Percentiles rank a stretch among this genome's conserved stretches.
phyloP scores from a whole-genome alignment of 2,888 invertebrate genomes.

The Troides aeacus region DNA sequence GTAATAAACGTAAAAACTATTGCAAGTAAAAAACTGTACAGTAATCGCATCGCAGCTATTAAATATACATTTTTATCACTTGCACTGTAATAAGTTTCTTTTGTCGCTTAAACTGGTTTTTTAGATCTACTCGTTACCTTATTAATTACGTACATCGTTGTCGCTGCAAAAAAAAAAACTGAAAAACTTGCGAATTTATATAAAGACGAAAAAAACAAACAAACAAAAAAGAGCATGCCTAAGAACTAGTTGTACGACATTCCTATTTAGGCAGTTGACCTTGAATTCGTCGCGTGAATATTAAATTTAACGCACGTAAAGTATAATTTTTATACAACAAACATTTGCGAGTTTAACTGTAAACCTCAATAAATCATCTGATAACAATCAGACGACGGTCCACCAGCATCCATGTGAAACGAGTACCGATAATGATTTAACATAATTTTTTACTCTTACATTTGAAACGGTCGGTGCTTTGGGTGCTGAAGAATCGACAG shows the following conservation, averaged over 20 bases:
- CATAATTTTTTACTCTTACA: slow-evolving; percentile 8
- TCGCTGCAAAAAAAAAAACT: slow-evolving; percentile 22
- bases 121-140: slow-evolving; percentile 7
- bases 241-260: slow-evolving; percentile 40
- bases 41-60: too few species aligned
- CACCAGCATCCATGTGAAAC: slow-evolving; percentile 8
- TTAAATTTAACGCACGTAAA: slow-evolving; percentile 31
- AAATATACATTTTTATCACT: too few species aligned
- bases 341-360: slow-evolving; percentile 26
- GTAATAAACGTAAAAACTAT: too few species aligned
- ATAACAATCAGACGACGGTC: slow-evolving; percentile 19
- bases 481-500: slow-evolving; percentile 5
- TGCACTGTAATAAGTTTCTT: too few species aligned
- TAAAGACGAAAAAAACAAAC: slow-evolving; percentile 4
- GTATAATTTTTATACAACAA: slow-evolving; percentile 17
- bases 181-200: slow-evolving; percentile 16
- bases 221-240: slow-evolving; percentile 26
- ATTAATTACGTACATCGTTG: slow-evolving; percentile 10
- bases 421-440: slow-evolving; percentile 25
- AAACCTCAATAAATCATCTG: slow-evolving; percentile 28
- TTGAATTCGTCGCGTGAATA: slow-evolving; percentile 37
- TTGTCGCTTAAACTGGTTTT: not conserved
- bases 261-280: slow-evolving; percentile 39
- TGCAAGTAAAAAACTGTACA: too few species aligned
- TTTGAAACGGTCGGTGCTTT: slow-evolving; percentile 15